Evolutionary conservation across 2,113 vertebrate genomes (phyloP), one percentile per base, ranked within the genome.

Genomic region (Brachyhypopomus gauderio): DNA sequence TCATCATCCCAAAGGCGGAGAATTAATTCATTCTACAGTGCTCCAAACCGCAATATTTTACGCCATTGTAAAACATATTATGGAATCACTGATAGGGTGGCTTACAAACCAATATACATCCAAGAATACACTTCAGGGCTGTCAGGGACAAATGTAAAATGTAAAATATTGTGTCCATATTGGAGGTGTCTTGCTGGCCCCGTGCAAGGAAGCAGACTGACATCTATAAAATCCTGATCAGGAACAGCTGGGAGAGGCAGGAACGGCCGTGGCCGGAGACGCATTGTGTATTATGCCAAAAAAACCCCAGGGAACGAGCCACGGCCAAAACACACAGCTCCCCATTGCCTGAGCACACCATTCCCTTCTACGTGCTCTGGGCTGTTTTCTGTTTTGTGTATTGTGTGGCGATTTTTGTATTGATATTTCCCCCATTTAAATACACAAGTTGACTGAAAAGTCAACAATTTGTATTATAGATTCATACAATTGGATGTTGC

Each of bases 171-270:
- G 12, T 59, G 55, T 75, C 23, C 52, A 38, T 23, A 5, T 19
- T 17, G 38, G 72, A 56, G 62, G 74, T 38, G 27, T 73, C 34
- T 66, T 70, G 70, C 41, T 25, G 41, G 30, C 73, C 27, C 20
- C 22, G 0, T 56, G 62, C 14, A 27, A 60, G 74, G 56, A 78
- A 77, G 52, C 59, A 41, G 69, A 84, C 22, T 34, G 74, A 48
- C 74, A 74, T 82, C 22, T 63, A 78, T 41, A 75, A 75, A 82
- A 30, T 27, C 75, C 82, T 82, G 80, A 75, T 79, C 58, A 82
- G 76, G 34, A 82, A 78, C 79, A 85, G 84, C 79, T 82, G 84
- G 83, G 71, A 70, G 77, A 84, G 66, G 72, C 72, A 79, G n/a
- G 69, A 79, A 77, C 74, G 75, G 72, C 75, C 22, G 11, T 69